phyloP scores from a whole-genome alignment of 2,113 vertebrate species.

The Aleadryas rufinucha region DNA sequence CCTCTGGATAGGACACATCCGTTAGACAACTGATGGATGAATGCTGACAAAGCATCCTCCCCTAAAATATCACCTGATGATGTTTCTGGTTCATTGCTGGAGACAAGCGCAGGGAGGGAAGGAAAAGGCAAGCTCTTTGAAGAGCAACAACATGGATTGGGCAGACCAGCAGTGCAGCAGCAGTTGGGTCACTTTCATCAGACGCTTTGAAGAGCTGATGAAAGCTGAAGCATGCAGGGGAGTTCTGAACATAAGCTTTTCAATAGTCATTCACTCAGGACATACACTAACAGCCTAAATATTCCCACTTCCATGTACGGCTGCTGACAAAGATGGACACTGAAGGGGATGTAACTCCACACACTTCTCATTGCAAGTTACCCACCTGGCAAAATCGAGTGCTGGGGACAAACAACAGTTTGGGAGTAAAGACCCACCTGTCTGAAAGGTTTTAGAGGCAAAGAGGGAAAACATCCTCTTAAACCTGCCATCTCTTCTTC shows the following conservation, averaged over 20 bases:
- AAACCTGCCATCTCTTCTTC: background rate
- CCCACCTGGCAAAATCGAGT: background rate
- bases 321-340: background rate
- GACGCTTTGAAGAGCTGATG: background rate
- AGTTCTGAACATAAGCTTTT: background rate
- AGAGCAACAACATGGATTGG: background rate
- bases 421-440: background rate
- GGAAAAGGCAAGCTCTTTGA: background rate
- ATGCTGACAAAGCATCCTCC: too few species aligned
- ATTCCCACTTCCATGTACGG: rapidly evolving
- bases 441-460: background rate
- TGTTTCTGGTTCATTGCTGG: background rate
- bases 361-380: background rate
- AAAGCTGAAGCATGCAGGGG: background rate
- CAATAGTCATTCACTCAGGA: background rate
- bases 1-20: background rate
- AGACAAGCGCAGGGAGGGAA: background rate
- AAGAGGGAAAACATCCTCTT: background rate
- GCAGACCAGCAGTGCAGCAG: background rate
- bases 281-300: background rate
- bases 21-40: background rate
- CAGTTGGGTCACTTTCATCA: background rate
- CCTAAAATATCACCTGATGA: background rate
- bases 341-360: background rate
- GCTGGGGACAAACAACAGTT: background rate